Percentiles rank a stretch among this genome's conserved stretches.
Evolutionary conservation across 2,113 vertebrate species (phyloP).

Genomic region (Jaculus jaculus): DNA sequence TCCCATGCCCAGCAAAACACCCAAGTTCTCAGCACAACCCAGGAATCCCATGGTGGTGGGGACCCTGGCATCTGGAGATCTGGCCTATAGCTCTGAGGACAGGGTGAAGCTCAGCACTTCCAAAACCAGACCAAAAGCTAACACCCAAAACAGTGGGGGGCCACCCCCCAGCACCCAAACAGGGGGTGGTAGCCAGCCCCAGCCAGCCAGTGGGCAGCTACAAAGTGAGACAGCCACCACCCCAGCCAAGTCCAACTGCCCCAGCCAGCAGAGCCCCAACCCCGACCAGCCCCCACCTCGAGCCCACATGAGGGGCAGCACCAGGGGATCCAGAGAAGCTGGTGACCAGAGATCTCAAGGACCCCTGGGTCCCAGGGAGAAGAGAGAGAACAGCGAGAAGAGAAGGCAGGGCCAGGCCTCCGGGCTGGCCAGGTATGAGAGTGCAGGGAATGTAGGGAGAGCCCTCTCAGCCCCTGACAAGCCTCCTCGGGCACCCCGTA

Average conservation of each 20-base stretch:
- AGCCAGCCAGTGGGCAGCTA: conserved; percentile 70
- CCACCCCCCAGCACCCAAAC: conserved; percentile 46
- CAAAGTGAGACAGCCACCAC: conserved; percentile 78
- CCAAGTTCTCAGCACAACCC: background rate
- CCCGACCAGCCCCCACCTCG: conserved; percentile 81
- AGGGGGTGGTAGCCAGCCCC: conserved; percentile 68
- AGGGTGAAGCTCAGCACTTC: conserved; percentile 28
- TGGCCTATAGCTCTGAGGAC: background rate
- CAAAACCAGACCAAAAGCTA: conserved; percentile 69
- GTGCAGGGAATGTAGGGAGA: conserved; percentile 79
- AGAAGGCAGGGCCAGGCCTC: conserved; percentile 86
- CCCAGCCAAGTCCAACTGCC: conserved; percentile 71
- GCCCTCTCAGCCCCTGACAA: background rate
- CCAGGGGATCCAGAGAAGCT: conserved; percentile 90
- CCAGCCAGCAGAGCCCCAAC: conserved; percentile 55
- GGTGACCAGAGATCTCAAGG: conserved; percentile 83
- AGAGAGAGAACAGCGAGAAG: conserved; percentile 85
- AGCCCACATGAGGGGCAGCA: conserved; percentile 70
- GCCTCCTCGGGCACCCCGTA: conserved; percentile 86
- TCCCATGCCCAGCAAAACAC: background rate
- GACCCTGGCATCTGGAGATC: conserved; percentile 6
- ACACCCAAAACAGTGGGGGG: conserved; percentile 77
- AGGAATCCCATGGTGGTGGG: background rate
- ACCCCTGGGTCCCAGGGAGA: conserved; percentile 88
- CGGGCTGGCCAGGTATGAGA: conserved; percentile 81